These are phyloP conservation scores for Enteromius fasciolatus DNA, from an alignment of 2,797 vertebrate species.

Conservation along the genomic window DNA sequence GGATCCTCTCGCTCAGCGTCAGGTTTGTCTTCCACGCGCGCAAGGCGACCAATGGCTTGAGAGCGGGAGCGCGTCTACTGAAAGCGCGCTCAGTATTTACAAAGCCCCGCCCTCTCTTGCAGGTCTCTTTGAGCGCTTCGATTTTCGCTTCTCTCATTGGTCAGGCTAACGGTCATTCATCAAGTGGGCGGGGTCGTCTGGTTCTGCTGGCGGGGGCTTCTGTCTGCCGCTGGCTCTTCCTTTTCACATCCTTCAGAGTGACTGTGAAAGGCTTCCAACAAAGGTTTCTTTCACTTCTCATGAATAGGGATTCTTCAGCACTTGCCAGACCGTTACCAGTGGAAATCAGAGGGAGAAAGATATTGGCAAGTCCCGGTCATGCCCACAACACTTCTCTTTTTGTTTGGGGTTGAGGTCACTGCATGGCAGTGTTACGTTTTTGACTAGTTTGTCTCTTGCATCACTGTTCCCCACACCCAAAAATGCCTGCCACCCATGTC, in stretches of 20 bases:
- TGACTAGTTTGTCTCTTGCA: constrained; percentile 32
- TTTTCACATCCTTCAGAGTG: constrained; percentile 64
- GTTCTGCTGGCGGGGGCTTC: constrained; percentile 49
- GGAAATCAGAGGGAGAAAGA: constrained; percentile 48
- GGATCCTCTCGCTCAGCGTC: constrained; percentile 50
- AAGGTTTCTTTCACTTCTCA: constrained; percentile 75
- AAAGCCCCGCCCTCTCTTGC: constrained; percentile 67
- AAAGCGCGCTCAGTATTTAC: constrained; percentile 66
- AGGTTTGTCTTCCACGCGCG: constrained; percentile 50
- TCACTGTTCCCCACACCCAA: constrained; percentile 27
- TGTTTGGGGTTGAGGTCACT: constrained; percentile 37
- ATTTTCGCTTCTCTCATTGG: constrained; percentile 37
- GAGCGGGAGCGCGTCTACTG: constrained; percentile 65
- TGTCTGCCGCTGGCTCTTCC: constrained; percentile 60
- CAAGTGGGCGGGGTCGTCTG: constrained; percentile 56
- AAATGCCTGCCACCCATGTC: constrained; percentile 27
- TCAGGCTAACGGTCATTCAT: constrained; percentile 50
- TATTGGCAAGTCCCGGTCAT: constrained; percentile 46
- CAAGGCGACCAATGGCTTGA: constrained; percentile 43
- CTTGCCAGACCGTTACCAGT: constrained; percentile 66
- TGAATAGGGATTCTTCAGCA: constrained; percentile 75
- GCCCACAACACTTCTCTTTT: constrained; percentile 41
- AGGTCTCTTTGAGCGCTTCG: constrained; percentile 8
- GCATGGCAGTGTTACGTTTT: constrained; percentile 9
- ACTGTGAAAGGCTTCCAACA: constrained; percentile 70